These are phyloP conservation scores for Merops nubicus DNA, from an alignment of 2,113 vertebrate genomes.

Conservation along the genomic window DNA sequence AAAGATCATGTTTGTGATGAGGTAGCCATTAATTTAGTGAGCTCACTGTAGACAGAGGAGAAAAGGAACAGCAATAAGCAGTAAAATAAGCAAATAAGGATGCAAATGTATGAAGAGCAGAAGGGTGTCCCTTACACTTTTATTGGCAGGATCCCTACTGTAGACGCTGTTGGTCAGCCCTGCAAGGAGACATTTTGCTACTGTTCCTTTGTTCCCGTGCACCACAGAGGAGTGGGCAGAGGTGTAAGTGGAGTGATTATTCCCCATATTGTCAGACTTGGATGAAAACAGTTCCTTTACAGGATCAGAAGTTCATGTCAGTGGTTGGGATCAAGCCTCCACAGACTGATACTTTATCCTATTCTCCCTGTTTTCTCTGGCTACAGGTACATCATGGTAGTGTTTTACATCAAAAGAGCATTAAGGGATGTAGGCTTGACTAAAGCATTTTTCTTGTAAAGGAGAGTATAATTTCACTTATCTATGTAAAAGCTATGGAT, in stretches of 20 bases:
- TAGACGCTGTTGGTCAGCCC: background rate
- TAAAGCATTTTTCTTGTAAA: background rate
- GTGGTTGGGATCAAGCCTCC: background rate
- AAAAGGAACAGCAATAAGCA: background rate
- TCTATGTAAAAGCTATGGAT: background rate
- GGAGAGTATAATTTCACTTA: background rate
- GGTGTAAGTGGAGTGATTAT: background rate
- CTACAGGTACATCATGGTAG: background rate
- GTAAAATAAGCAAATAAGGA: background rate
- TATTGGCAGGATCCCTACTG: background rate
- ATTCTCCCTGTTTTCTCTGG: background rate
- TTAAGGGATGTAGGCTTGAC: background rate
- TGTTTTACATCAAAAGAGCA: background rate
- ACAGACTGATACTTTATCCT: background rate
- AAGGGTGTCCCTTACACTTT: background rate
- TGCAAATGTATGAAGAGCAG: background rate
- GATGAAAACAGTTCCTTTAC: background rate
- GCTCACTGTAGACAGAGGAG: background rate
- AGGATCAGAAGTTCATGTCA: background rate
- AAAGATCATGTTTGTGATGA: background rate
- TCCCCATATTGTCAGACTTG: background rate
- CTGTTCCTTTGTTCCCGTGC: background rate
- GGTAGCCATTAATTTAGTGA: background rate
- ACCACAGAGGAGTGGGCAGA: background rate
- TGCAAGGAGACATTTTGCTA: background rate